Percentiles rank a stretch among this genome's conserved stretches.
Evolutionary conservation across 2,113 vertebrate species (phyloP).

Genomic region (Enhydra lutris): DNA sequence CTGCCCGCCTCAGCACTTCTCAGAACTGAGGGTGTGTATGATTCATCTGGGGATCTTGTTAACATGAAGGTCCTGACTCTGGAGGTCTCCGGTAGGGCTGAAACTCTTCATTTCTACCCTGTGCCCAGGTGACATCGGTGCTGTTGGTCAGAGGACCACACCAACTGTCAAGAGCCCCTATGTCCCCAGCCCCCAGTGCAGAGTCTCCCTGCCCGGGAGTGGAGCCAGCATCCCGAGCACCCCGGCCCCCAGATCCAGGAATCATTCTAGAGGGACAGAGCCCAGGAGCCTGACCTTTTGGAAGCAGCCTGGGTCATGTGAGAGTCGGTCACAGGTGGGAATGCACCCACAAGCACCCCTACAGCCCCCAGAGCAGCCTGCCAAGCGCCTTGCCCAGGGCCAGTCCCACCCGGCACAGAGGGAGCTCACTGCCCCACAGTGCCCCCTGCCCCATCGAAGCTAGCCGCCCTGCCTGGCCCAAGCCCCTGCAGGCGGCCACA

Average conservation of each 20-base stretch:
- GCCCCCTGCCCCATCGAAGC: fast-evolving
- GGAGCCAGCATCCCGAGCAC: background rate
- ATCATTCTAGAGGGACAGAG: background rate
- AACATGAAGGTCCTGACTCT: constrained; percentile 8
- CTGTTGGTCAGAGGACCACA: background rate
- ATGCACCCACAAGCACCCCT: background rate
- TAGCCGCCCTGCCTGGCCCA: background rate
- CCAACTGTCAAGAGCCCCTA: background rate
- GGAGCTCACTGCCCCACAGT: no score
- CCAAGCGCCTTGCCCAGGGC: background rate
- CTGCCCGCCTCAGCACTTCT: constrained; percentile 1
- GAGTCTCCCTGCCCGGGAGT: background rate
- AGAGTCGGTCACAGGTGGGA: background rate
- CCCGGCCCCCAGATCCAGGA: background rate
- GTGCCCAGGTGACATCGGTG: background rate
- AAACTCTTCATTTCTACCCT: background rate
- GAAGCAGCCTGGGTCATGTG: background rate
- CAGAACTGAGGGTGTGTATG: background rate
- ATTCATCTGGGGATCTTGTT: constrained; percentile 26
- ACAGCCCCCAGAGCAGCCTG: background rate
- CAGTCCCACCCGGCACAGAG: background rate
- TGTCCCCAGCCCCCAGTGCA: background rate
- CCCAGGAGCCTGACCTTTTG: background rate
- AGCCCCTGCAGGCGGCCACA: background rate
- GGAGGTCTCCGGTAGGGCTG: background rate